Evolutionary conservation across 2,113 vertebrate species (phyloP).

Genomic region (Arenaria interpres): DNA sequence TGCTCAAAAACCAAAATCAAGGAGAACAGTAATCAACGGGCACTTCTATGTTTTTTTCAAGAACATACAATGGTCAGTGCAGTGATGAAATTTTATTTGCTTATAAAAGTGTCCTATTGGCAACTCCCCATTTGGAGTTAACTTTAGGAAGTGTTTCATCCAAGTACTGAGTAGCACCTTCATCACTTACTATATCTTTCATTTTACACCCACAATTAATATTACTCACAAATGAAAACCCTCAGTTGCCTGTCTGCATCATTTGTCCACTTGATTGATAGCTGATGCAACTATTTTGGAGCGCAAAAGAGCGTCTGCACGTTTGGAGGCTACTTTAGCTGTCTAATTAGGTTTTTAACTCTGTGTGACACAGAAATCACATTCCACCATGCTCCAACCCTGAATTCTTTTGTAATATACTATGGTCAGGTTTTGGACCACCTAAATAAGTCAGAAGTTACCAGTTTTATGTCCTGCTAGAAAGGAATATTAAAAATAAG

Average conservation of each 20-base stretch:
- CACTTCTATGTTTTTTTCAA: neutral
- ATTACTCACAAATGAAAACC: conserved; percentile 41
- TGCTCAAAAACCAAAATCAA: neutral
- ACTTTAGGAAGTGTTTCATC: neutral
- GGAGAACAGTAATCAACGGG: neutral
- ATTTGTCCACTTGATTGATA: conserved; percentile 28
- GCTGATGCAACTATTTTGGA: conserved; percentile 31
- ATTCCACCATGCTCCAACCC: neutral
- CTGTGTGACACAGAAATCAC: neutral
- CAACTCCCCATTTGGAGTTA: neutral
- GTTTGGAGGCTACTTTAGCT: conserved; percentile 4
- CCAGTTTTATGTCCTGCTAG: neutral
- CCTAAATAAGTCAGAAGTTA: neutral
- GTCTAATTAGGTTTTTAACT: conserved; percentile 6
- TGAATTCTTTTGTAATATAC: neutral
- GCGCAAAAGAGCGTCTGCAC: neutral
- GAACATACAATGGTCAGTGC: neutral
- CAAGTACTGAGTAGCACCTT: conserved; percentile 25
- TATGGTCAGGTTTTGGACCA: neutral
- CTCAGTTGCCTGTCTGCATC: conserved; percentile 2
- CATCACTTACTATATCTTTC: conserved; percentile 29
- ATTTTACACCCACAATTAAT: conserved; percentile 57
- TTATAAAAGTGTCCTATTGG: neutral
- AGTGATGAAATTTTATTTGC: neutral
- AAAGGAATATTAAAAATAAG: neutral